Evolutionary conservation across 2,113 vertebrate species (phyloP).

Genomic region (Pachycephala philippinensis): DNA sequence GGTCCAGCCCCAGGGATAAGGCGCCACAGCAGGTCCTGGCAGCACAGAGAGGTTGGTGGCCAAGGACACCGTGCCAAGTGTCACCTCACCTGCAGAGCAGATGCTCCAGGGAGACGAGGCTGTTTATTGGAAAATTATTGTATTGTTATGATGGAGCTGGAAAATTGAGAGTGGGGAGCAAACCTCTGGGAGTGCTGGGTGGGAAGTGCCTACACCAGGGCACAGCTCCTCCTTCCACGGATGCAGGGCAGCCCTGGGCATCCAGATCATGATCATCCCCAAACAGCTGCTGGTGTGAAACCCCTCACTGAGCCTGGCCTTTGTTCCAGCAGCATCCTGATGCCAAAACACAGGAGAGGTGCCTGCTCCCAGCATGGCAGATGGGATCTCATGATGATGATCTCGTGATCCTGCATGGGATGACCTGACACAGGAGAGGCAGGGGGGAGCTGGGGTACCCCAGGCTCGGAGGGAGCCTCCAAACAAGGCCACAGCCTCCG

Average conservation of each 20-base stretch:
- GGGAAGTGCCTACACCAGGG: background rate
- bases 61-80: background rate
- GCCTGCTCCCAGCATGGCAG: background rate
- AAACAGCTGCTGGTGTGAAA: background rate
- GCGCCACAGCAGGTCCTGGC: background rate
- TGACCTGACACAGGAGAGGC: background rate
- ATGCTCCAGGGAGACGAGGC: background rate
- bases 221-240: background rate
- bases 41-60: background rate
- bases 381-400: background rate
- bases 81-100: background rate
- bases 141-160: background rate
- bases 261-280: background rate
- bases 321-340: background rate
- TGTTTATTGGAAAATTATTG: background rate
- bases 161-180: rapidly evolving
- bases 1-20: background rate
- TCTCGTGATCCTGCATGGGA: background rate
- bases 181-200: background rate
- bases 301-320: background rate
- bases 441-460: background rate
- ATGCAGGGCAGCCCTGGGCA: background rate
- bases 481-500: background rate
- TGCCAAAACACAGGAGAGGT: background rate
- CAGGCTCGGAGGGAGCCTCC: rapidly evolving